Base-by-base conservation (phyloP, 2,113 vertebrate genomes). In the Ascaphus truei region DNA sequence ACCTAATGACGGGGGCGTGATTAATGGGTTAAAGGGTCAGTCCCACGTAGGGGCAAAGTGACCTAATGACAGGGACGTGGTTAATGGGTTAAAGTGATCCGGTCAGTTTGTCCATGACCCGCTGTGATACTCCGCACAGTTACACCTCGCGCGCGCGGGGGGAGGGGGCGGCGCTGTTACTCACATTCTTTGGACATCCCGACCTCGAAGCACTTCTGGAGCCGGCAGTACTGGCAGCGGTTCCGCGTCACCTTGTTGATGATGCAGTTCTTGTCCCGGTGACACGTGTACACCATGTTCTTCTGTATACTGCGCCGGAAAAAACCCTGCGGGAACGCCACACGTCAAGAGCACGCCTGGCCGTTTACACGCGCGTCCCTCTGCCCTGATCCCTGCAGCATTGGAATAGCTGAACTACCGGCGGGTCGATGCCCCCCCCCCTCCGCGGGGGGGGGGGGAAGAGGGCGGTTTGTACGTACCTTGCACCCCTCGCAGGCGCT, bases 211-310 rank as follows among this genome's bases (percentile, higher is more conserved):
- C 96, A 99, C 90, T 98, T 98, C 93, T 99, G 96, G 80, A 99
- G 93, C 56, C 96, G 95, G 85, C 96, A 99, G 85, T 94, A 99
- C 90, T 99, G 96, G 89, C 96, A 99, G 68, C 96, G 96, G 85
- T 99, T 99, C 72, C 96, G 93, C 23, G 96, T 98, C 85, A 99
- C 96, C 91, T 99, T 99, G 92, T 99, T 98, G 89, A 99, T 96
- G 85, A 96, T 91, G 87, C 96, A 99, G 88, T 92, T 96, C 88
- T 98, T 98, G 85, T 99, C 96, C 29, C 96, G 88, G 85, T 98
- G 96, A 80, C 96, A 99, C 1, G 96, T 99, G 84, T 99, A 99
- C 78, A 98, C 94, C 96, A 99, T 99, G 90, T 98, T 99, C 87
- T 99, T 99, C 91, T 99, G 96, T 83, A 99, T 98, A 81, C 96